A percentile compares a stretch with the other conserved stretches of the same genome.
Evolutionary conservation across 2,888 invertebrate species (phyloP).

Genomic region (Caenorhabditis parvicauda): DNA sequence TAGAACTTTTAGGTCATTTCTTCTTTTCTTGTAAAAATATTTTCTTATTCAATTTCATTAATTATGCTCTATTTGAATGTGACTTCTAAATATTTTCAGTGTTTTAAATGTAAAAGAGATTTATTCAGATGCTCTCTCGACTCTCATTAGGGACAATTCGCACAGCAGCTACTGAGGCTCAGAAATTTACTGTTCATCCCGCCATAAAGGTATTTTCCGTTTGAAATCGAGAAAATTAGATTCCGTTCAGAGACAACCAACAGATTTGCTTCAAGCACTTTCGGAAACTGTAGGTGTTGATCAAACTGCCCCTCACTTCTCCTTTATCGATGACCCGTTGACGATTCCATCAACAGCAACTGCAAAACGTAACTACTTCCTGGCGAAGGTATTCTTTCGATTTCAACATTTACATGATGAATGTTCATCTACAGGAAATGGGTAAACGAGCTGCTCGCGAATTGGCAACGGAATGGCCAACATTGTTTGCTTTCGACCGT

Average conservation of each 20-base stretch:
- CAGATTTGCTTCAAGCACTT: slow-evolving; percentile 77
- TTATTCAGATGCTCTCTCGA: no score
- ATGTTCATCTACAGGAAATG: slow-evolving; percentile 39
- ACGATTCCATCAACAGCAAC: slow-evolving; percentile 50
- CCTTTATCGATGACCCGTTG: slow-evolving; percentile 85
- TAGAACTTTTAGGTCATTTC: no score
- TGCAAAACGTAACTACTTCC: slow-evolving; percentile 43
- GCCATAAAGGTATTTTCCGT: background rate
- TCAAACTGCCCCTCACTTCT: slow-evolving; percentile 82
- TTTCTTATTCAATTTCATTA: no score
- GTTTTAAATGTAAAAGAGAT: no score
- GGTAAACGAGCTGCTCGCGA: slow-evolving; percentile 57
- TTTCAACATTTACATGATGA: background rate
- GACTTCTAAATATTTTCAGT: no score
- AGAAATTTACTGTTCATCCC: background rate
- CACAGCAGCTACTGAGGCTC: slow-evolving; percentile 17
- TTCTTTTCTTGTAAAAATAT: no score
- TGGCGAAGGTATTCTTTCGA: slow-evolving; percentile 40
- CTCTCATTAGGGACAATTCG: no score
- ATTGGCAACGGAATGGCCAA: slow-evolving; percentile 61
- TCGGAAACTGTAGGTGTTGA: slow-evolving; percentile 78
- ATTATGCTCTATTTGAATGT: no score
- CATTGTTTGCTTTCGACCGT: slow-evolving; percentile 59
- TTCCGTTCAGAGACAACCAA: slow-evolving; percentile 73
- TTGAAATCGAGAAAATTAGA: background rate